Evolutionary conservation across 2,113 vertebrate genomes (phyloP).

Genomic region (Gracilinanus agilis): DNA sequence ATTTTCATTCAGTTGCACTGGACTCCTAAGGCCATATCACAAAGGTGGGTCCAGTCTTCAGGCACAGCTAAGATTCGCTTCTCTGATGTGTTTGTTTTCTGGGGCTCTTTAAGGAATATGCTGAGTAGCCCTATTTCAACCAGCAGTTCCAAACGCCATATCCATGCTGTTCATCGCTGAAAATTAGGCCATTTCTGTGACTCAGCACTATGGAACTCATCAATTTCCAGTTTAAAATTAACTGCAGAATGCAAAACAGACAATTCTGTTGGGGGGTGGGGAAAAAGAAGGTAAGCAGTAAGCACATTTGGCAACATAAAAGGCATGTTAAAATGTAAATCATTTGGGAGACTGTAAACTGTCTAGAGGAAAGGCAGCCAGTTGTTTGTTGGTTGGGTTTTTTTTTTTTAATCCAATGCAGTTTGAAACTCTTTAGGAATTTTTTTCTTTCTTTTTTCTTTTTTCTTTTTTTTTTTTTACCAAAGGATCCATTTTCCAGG

Average conservation of each 20-base stretch:
- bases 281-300: slow-evolving; percentile 52
- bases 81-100: slow-evolving; percentile 11
- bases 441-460: slow-evolving; percentile 54
- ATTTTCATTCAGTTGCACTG: neutral
- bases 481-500: slow-evolving; percentile 73
- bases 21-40: neutral
- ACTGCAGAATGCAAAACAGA: slow-evolving; percentile 72
- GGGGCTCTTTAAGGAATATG: slow-evolving; percentile 18
- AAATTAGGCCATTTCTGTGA: slow-evolving; percentile 60
- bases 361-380: slow-evolving; percentile 67
- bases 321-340: slow-evolving; percentile 74
- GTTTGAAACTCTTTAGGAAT: slow-evolving; percentile 76
- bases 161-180: slow-evolving; percentile 41
- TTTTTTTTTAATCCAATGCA: slow-evolving; percentile 33
- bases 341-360: slow-evolving; percentile 73
- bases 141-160: slow-evolving; percentile 36
- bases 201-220: slow-evolving; percentile 73
- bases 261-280: slow-evolving; percentile 29
- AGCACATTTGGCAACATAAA: slow-evolving; percentile 78
- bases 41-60: neutral
- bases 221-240: slow-evolving; percentile 76
- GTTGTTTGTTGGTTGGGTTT: slow-evolving; percentile 26
- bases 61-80: slow-evolving; percentile 42
- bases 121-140: slow-evolving; percentile 22
- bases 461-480: slow-evolving; percentile 80